Base-by-base conservation (phyloP, 1,140 invertebrate species). In the Pseudachorutes palmiensis region DNA sequence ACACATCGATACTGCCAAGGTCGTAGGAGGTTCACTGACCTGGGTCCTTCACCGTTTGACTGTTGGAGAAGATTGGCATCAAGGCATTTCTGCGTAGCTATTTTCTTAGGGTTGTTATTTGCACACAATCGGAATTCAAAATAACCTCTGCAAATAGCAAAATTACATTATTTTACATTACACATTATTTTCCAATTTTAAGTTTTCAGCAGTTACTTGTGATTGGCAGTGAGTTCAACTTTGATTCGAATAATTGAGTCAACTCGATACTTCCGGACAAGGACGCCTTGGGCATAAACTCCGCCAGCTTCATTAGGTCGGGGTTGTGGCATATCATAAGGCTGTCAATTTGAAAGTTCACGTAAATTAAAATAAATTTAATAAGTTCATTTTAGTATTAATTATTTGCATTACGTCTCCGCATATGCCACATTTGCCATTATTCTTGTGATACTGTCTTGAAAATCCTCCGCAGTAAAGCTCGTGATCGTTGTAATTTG, bases 81-180 rank as follows among this genome's bases (percentile, higher is more conserved):
- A 29, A 94, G 79, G 73, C 91, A 94, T 0, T 86, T 82, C 74
- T 93, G 86, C 0, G 83, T 86, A n/a, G 78, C 76, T 5, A 79
- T 75, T 36, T 63, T 69, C 75, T 78, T 41, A 41, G 78, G 65
- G 77, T 79, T 76, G 36, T 81, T 82, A 76, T 83, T 82, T 0
- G 90, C 84, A 75, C 92, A 96, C 0, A 92, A 74, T 65, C 88
- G 82, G 78, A 95, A 94, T 76, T 94, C 89, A 75, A 94, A 95
- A 77, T 86, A 92, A 12, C 93, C 92, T 70, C 51, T 55, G 51
- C 12, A 55, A 83, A 45, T 16, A 14, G 51, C 12, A 55, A 55
- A 67, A 30, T 41, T 41, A 64, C 64, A 67, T 66, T 41, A 9
- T 9, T 41, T 41, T 41, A 9, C 19, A n/a, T n/a, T 41, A 9